Conservation (phyloP, 2,113 vertebrate species). For the Carassius gibelio region DNA sequence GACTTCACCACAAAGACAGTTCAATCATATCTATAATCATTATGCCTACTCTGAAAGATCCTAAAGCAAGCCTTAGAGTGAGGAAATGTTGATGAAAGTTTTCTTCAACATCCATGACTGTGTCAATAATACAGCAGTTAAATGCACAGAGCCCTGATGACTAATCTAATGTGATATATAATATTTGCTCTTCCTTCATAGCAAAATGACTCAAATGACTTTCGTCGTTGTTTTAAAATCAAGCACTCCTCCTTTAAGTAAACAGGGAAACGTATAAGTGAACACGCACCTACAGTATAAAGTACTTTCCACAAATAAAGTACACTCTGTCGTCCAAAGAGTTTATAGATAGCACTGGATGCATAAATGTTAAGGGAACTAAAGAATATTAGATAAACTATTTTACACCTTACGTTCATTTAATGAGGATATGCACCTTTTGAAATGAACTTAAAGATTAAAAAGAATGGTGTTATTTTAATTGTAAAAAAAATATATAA, state of each 20-base stretch:
- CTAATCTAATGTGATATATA: slow-evolving; percentile 11
- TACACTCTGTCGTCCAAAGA: background rate
- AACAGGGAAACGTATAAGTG: slow-evolving; percentile 2
- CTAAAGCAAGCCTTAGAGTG: background rate
- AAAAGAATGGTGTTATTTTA: background rate
- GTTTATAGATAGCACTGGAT: background rate
- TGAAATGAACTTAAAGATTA: background rate
- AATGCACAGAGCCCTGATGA: background rate
- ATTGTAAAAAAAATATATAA: no score
- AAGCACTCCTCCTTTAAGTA: slow-evolving; percentile 50
- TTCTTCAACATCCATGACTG: background rate
- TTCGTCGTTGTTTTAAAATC: slow-evolving; percentile 16
- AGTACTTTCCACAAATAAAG: background rate
- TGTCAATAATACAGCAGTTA: slow-evolving; percentile 11
- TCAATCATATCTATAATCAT: slow-evolving; percentile 5
- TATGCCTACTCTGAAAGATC: background rate
- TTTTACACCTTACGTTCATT: background rate
- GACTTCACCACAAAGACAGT: slow-evolving; percentile 3
- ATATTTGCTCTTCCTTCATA: slow-evolving; percentile 26
- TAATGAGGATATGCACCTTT: background rate
- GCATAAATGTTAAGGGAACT: background rate
- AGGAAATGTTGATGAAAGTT: background rate
- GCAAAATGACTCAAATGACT: slow-evolving; percentile 32
- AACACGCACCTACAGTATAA: background rate
- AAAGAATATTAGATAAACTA: background rate